These are phyloP conservation scores for Abscondita cerata DNA, from an alignment of 2,888 invertebrate species.

Conservation along the genomic window DNA sequence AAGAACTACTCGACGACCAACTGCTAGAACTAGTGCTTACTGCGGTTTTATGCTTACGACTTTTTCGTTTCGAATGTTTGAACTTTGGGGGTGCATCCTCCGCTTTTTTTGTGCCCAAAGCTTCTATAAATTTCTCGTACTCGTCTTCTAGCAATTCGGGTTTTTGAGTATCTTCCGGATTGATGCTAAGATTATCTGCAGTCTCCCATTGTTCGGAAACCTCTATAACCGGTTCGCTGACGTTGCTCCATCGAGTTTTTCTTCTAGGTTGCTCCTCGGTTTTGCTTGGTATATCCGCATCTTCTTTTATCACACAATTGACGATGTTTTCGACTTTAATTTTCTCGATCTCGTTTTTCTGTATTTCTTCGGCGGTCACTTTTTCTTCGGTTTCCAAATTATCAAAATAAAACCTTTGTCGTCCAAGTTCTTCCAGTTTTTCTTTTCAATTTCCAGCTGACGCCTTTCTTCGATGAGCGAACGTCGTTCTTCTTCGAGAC, in stretches of 20 bases:
- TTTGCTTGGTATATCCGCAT: no score
- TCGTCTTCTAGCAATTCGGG: constrained; percentile 54
- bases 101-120: constrained; percentile 57
- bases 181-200: background rate
- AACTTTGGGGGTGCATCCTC: constrained; percentile 15
- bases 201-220: no score
- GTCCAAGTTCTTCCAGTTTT: constrained; percentile 31
- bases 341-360: no score
- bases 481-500: constrained; percentile 36
- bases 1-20: constrained; percentile 34
- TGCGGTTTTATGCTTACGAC: background rate
- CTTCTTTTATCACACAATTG: no score
- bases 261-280: no score
- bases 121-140: constrained; percentile 68
- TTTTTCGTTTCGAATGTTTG: constrained; percentile 21
- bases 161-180: constrained; percentile 15
- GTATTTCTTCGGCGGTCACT: no score
- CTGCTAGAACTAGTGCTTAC: constrained; percentile 31
- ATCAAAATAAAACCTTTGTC: constrained; percentile 20
- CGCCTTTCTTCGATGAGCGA: constrained; percentile 41
- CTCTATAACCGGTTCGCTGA: no score
- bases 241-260: no score
- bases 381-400: constrained; percentile 6
- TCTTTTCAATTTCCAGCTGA: constrained; percentile 36
- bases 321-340: no score